Conservation (phyloP, 2,888 invertebrate species). For the Alentia gelatinosa region DNA sequence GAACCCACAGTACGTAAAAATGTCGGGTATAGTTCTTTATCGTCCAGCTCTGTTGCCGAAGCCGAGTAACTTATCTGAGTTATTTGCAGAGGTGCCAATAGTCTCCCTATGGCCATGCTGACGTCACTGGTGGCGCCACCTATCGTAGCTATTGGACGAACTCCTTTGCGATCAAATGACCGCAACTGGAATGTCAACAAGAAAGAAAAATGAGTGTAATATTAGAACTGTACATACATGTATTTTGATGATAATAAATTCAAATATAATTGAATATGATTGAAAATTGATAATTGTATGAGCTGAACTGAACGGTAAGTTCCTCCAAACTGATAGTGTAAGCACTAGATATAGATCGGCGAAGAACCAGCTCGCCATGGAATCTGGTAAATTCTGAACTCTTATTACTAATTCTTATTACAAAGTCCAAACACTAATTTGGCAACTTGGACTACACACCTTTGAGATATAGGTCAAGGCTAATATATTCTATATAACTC, state of each 20-base stretch:
- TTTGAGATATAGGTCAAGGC: too few relatives aligned
- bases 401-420: too few relatives aligned
- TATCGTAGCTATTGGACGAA: slow-evolving; percentile 38
- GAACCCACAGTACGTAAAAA: slow-evolving; percentile 76
- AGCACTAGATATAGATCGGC: too few relatives aligned
- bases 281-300: too few relatives aligned
- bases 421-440: too few relatives aligned
- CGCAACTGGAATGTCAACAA: background rate
- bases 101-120: slow-evolving; percentile 68
- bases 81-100: slow-evolving; percentile 69
- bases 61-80: slow-evolving; percentile 73
- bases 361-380: too few relatives aligned
- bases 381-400: too few relatives aligned
- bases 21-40: slow-evolving; percentile 72
- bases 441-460: too few relatives aligned
- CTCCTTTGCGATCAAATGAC: background rate
- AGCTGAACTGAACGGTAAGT: too few relatives aligned
- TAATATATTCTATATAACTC: too few relatives aligned
- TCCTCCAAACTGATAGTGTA: too few relatives aligned
- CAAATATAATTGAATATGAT: background rate
- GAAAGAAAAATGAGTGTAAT: too few relatives aligned
- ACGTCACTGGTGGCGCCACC: slow-evolving; percentile 69
- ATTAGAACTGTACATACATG: background rate
- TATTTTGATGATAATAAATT: background rate
- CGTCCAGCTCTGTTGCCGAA: slow-evolving; percentile 72